Conservation (phyloP, 2,888 invertebrate species). For the Drosophila anomelani region DNA sequence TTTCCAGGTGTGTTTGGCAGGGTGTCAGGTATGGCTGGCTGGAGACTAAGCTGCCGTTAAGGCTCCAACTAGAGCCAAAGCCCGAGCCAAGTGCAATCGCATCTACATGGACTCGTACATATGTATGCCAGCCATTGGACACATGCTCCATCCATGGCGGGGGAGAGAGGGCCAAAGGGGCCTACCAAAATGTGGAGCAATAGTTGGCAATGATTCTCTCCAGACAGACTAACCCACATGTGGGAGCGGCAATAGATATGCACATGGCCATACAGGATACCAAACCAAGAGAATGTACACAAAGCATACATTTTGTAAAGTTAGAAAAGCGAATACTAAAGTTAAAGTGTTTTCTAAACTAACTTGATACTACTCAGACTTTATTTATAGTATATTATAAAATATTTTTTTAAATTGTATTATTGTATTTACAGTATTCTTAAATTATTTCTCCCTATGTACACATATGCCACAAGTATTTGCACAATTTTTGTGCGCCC, state of each 20-base stretch:
- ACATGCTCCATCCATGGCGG: slow-evolving; percentile 47
- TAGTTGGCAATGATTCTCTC: slow-evolving; percentile 52
- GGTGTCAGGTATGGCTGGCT: slow-evolving; percentile 40
- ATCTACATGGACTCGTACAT: slow-evolving; percentile 59
- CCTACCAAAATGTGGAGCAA: slow-evolving; percentile 65
- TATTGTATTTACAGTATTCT: no score
- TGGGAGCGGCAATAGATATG: slow-evolving; percentile 48
- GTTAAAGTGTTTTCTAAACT: background rate
- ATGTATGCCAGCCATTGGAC: slow-evolving; percentile 60
- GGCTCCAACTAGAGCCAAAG: slow-evolving; percentile 60
- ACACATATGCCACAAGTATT: slow-evolving; percentile 55
- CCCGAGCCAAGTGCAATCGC: slow-evolving; percentile 58
- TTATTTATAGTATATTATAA: background rate
- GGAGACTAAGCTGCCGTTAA: slow-evolving; percentile 63
- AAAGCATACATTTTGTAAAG: background rate
- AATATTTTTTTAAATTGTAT: no score
- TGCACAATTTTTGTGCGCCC: slow-evolving; percentile 51
- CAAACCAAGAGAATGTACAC: background rate
- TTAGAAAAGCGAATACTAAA: background rate
- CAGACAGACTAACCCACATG: slow-evolving; percentile 54
- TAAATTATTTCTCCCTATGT: background rate
- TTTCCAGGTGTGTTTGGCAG: slow-evolving; percentile 29
- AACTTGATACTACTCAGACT: background rate
- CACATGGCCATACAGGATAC: background rate
- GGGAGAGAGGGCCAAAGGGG: slow-evolving; percentile 36